These are phyloP conservation scores for Sinopyrophorus schimmeli DNA, from an alignment of 2,888 invertebrate genomes.

Conservation along the genomic window DNA sequence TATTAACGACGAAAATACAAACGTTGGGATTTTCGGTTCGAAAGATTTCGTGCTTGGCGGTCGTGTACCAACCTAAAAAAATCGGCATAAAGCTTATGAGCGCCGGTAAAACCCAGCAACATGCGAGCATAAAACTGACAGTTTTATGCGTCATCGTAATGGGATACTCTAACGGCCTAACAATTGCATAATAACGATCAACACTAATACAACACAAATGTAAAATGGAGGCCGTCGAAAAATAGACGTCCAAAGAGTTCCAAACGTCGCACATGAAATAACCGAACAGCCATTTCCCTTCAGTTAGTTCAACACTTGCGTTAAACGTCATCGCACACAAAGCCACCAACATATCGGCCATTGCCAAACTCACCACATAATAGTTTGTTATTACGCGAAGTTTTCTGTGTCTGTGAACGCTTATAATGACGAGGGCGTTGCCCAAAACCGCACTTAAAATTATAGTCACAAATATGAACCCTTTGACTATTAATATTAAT, in stretches of 20 bases:
- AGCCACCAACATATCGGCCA: slow-evolving; percentile 92
- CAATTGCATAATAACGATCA: slow-evolving; percentile 89
- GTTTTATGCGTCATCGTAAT: slow-evolving; percentile 86
- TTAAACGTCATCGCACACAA: slow-evolving; percentile 92
- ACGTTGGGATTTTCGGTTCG: slow-evolving; percentile 69
- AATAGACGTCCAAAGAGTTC: slow-evolving; percentile 93
- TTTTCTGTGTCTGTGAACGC: slow-evolving; percentile 78
- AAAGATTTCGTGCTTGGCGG: slow-evolving; percentile 61
- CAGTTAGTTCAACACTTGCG: slow-evolving; percentile 79
- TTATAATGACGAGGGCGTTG: slow-evolving; percentile 87
- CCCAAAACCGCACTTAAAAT: slow-evolving; percentile 89
- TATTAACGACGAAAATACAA: slow-evolving; percentile 84
- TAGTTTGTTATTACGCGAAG: slow-evolving; percentile 90
- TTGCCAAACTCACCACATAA: slow-evolving; percentile 92
- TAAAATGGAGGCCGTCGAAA: slow-evolving; percentile 88
- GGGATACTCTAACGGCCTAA: slow-evolving; percentile 89
- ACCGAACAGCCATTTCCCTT: slow-evolving; percentile 86
- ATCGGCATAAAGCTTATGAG: slow-evolving; percentile 93
- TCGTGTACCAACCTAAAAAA: slow-evolving; percentile 83
- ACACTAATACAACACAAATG: slow-evolving; percentile 94
- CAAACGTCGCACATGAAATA: slow-evolving; percentile 91
- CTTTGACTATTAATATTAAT: slow-evolving; percentile 69
- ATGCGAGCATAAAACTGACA: slow-evolving; percentile 79
- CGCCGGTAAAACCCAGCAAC: slow-evolving; percentile 91
- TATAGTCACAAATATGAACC: slow-evolving; percentile 80